These are phyloP conservation scores for Spisula solida DNA, from an alignment of 2,888 invertebrate species.

Conservation along the genomic window DNA sequence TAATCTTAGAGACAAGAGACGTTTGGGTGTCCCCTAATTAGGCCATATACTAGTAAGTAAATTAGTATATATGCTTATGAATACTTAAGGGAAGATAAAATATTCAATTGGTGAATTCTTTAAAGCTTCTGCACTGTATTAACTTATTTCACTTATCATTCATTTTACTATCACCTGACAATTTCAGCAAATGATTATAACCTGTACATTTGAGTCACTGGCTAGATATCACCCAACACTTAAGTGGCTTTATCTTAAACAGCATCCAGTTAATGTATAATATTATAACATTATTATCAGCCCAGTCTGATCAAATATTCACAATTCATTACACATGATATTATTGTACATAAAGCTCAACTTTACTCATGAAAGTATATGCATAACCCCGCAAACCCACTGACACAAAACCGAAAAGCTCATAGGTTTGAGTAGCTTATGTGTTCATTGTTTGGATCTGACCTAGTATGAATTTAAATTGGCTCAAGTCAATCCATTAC, in stretches of 20 bases:
- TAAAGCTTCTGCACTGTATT: not conserved
- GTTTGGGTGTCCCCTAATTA: no score
- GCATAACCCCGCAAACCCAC: no score
- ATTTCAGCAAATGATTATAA: slow-evolving; percentile 9
- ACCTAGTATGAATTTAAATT: no score
- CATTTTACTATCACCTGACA: not conserved
- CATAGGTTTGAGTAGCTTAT: no score
- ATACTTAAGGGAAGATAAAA: no score
- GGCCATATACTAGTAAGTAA: no score
- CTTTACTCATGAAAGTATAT: not conserved
- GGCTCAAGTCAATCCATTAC: no score
- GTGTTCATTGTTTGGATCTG: no score
- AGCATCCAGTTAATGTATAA: not conserved
- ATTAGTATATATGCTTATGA: no score
- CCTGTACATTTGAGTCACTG: not conserved
- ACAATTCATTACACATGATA: not conserved
- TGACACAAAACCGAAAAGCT: no score
- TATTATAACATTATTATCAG: not conserved
- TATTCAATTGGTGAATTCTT: no score
- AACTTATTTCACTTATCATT: not conserved
- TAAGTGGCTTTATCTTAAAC: not conserved
- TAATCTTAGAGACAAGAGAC: no score
- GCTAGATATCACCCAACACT: not conserved
- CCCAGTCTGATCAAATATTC: not conserved
- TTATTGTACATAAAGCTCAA: not conserved